Evolutionary conservation across 2,888 invertebrate species (phyloP), one percentile per base, ranked within the genome.

Genomic region (Caenorhabditis macrosperma): DNA sequence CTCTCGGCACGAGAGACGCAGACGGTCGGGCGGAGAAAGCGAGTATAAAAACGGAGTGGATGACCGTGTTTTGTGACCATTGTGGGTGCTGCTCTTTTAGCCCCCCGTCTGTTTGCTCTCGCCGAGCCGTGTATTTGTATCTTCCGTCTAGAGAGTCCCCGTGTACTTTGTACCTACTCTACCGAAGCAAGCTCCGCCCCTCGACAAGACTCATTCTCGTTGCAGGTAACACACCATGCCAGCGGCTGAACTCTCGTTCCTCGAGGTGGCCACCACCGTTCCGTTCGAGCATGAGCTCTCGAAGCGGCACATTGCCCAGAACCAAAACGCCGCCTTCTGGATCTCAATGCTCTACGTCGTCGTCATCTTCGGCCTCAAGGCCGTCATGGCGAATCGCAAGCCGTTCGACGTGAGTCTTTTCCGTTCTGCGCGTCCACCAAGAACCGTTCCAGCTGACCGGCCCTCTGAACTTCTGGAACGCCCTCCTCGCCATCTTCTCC

Each of bases 401-500:
- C 86, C 89, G 3, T 85, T 83, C 66, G 83, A 88, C 59, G 86
- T 87, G 48, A 81, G 80, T 82, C 24, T 54, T 38, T 41, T 3
- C 5, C 22, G 24, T n/a, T 7, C 7, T 10, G 1, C 7, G 22
- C 22, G 22, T 46, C n/a, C 12, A 12, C 20, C 26, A n/a, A 24
- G 12, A 41, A 0, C n/a, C 10, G 2, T 74, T 77, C 10, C 60
- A 88, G 83, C 74, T 89, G 33, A 82, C 84, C 20, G 78, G 81
- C 2, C 82, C 83, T 0, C 79, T 89, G 28, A 86, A 87, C 57
- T 64, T 86, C 44, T 89, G 89, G 89, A 89, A 89, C 68, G 79
- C 84, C 10, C 82, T 85, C 77, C 78, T 89, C 30, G 89, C 89
- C 15, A 67, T 87, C 30, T 89, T 89, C 84, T 85, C 85, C 12